Base-by-base conservation (phyloP, 2,888 invertebrate species). In the Odontothrips loti region DNA sequence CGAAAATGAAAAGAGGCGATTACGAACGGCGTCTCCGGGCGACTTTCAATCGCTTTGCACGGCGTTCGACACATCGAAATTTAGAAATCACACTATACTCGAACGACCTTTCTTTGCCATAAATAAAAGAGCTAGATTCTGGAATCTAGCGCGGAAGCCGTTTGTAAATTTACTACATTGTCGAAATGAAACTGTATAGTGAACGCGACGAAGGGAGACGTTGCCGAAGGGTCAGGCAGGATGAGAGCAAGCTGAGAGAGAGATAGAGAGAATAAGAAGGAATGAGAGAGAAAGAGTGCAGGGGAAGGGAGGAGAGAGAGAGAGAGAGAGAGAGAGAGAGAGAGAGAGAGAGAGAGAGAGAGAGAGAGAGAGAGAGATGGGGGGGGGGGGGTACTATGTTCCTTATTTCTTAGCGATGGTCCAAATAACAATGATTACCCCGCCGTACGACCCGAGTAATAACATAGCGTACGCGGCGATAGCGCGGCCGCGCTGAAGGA, bases 261-360 rank as follows among this genome's bases (percentile, higher is more conserved):
- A 68, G 43, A 17, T 11, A 48, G 68, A 80, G 79, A 12, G 63
- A 79, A 81, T 27, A 63, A 43, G 47, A 79, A 79, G 79, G 29
- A 75, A 17, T 29, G 79, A 75, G 43, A 34, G 80, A 80, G 79
- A 34, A 27, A 80, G 86, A 86, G 83, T 86, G 86, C 87, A 47
- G 58, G 80, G 47, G 80, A 80, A 78, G 51, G 80, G 79, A 81
- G 68, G 80, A 82, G 81, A 82, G 80, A 82, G 80, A 68, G 81
- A 80, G 80, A 81, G 68, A 79, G 47, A 15, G 82, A 82, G 80
- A 47, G 47, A 51, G n/a, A 20, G 48, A 43, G 68, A 47, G 68
- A 51, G 27, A 51, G 47, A 80, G 47, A 80, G 80, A 81, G 80
- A 11, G 80, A 79, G 80, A 82, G 79, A 79, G 79, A 47, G 80